Base-by-base conservation (phyloP, 2,797 vertebrate species). In the Epinephelus awoara region DNA sequence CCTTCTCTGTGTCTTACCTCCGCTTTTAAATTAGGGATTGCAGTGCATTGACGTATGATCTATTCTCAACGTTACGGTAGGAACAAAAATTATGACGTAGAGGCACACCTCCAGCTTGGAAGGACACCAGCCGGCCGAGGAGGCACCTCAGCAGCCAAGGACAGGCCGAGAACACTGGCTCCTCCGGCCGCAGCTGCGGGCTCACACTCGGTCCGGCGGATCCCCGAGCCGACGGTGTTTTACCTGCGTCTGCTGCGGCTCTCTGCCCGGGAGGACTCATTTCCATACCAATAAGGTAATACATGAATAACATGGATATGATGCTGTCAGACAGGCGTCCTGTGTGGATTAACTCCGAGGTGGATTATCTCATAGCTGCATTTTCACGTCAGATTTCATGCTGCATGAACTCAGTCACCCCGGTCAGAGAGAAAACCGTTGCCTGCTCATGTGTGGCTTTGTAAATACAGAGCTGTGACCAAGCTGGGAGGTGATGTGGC, bases 11-110 rank as follows among this genome's bases (percentile, higher is more conserved):
- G 19, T 21, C 27, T 4, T 25, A 15, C 62, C 23, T 25, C 21
- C 3, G 6, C n/a, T 17, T 47, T 34, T 61, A 12, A 49, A 6
- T 38, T 2, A 19, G 6, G n/a, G 23, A 29, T 2, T 42, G 0
- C 4, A 4, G 40, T 38, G 64, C 6, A 0, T 19, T 50, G 18
- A 21, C 70, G 46, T 47, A 1, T 49, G 40, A 15, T 89, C 74
- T 93, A 89, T 83, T 94, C 78, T 23, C 14, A 79, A 4, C 75
- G 15, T 92, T 95, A 95, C 91, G 94, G 92, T 93, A 91, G 50
- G 40, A 6, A 21, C 1, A 7, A 29, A 14, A n/a, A 23, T 2
- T 18, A 5, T 92, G 93, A 94, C 85, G 93, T 87, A 27, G 23
- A 29, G 46, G 70, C 89, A 86, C 93, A 89, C 92, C 93, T 94